Conservation (phyloP, 1,140 invertebrate genomes). For the Aphidius gifuensis region DNA sequence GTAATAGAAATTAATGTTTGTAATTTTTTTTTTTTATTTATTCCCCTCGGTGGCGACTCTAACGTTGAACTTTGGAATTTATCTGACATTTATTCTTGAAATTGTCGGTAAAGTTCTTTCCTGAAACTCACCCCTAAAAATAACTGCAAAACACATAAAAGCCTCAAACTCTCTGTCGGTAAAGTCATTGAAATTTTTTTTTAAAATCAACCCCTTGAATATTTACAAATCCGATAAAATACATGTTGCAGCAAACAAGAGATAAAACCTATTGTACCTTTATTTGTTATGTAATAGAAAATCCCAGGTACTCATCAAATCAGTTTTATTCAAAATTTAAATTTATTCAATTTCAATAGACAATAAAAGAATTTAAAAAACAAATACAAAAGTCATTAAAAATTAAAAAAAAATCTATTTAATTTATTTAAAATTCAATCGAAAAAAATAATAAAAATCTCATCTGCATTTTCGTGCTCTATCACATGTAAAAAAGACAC, state of each 20-base stretch:
- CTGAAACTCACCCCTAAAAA: not conserved
- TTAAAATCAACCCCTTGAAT: no score
- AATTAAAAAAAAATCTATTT: not conserved
- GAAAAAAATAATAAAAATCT: constrained; percentile 8
- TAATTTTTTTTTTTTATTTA: constrained; percentile 13
- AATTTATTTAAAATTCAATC: not conserved
- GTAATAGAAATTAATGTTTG: not conserved
- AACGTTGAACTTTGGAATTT: constrained; percentile 19
- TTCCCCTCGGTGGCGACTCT: constrained; percentile 19
- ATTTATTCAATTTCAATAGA: constrained; percentile 44
- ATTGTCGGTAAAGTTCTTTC: constrained; percentile 25
- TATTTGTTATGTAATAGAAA: not conserved
- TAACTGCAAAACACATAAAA: not conserved
- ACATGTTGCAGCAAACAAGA: not conserved
- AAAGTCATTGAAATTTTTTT: constrained; percentile 5
- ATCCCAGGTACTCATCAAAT: constrained; percentile 26
- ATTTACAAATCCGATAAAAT: not conserved
- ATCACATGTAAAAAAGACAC: constrained; percentile 2
- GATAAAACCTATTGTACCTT: not conserved
- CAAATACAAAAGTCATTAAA: no score
- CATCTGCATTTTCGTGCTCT: constrained; percentile 8
- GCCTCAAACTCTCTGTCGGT: constrained; percentile 7
- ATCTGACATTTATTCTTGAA: not conserved
- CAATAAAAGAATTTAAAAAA: constrained; percentile 24
- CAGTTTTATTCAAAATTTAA: constrained; percentile 36